Conservation (phyloP, 2,113 vertebrate genomes). For the Ictalurus furcatus region DNA sequence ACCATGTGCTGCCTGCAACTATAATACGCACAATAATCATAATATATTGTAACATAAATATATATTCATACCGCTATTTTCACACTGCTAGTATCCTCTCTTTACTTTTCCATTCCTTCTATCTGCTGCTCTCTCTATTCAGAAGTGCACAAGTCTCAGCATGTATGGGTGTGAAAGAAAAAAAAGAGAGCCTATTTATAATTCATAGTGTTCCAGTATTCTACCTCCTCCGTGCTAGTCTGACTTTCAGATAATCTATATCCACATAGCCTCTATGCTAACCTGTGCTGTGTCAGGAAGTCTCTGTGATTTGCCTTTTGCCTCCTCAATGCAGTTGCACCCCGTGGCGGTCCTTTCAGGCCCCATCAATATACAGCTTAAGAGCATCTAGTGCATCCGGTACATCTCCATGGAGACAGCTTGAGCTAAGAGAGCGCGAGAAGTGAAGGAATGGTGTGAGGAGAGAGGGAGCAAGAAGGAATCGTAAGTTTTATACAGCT, state of each 20-base stretch:
- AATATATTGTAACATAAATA: neutral
- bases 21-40: neutral
- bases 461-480: conserved; percentile 7
- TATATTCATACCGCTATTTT: neutral
- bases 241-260: neutral
- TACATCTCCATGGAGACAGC: conserved; percentile 63
- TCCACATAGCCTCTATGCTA: neutral
- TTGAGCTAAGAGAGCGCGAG: conserved; percentile 4
- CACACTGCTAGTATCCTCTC: neutral
- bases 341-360: conserved; percentile 54
- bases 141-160: neutral
- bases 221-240: neutral
- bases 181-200: conserved; percentile 1
- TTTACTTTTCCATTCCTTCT: neutral
- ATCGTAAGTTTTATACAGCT: conserved; percentile 13
- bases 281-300: neutral
- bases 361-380: conserved; percentile 51
- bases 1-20: neutral
- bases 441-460: neutral
- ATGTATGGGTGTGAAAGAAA: conserved; percentile 51
- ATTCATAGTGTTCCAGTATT: conserved; percentile 7
- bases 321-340: neutral
- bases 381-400: conserved; percentile 49
- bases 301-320: conserved; percentile 44
- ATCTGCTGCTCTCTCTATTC: neutral